Conservation (phyloP, 2,888 invertebrate genomes). For the Belgica antarctica region DNA sequence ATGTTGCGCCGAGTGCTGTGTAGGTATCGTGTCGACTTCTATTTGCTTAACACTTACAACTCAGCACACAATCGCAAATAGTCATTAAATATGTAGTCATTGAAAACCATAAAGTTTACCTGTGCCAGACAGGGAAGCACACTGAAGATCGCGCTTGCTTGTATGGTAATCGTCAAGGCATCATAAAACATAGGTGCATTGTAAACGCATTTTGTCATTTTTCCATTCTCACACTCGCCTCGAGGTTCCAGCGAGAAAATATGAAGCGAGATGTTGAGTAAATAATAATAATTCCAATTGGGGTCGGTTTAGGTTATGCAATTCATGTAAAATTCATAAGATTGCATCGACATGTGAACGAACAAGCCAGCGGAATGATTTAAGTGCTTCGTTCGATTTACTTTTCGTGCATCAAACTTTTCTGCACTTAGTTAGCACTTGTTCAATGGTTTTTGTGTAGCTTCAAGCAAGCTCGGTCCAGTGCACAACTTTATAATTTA, state of each 20-base stretch:
- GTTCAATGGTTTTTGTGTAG: too few species aligned
- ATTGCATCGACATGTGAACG: too few species aligned
- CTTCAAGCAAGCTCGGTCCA: too few species aligned
- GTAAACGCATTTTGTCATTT: too few species aligned
- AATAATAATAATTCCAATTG: slow-evolving; percentile 17
- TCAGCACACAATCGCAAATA: neutral
- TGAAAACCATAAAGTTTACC: neutral
- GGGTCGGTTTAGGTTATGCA: slow-evolving; percentile 20
- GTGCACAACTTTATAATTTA: too few species aligned
- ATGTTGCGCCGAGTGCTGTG: too few species aligned
- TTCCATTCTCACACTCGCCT: neutral
- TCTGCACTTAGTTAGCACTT: too few species aligned
- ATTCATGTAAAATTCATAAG: neutral
- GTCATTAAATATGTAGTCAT: neutral
- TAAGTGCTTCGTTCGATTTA: too few species aligned
- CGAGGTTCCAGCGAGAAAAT: neutral
- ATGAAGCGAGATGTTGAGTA: neutral
- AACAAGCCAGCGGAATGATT: too few species aligned
- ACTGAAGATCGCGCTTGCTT: neutral
- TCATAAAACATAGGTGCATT: neutral
- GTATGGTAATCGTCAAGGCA: neutral
- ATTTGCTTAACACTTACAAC: neutral
- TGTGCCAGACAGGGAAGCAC: slow-evolving; percentile 15
- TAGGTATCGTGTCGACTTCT: too few species aligned
- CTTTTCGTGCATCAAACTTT: too few species aligned